phyloP scores from a whole-genome alignment of 2,888 invertebrate genomes.

The Thelaira solivaga region DNA sequence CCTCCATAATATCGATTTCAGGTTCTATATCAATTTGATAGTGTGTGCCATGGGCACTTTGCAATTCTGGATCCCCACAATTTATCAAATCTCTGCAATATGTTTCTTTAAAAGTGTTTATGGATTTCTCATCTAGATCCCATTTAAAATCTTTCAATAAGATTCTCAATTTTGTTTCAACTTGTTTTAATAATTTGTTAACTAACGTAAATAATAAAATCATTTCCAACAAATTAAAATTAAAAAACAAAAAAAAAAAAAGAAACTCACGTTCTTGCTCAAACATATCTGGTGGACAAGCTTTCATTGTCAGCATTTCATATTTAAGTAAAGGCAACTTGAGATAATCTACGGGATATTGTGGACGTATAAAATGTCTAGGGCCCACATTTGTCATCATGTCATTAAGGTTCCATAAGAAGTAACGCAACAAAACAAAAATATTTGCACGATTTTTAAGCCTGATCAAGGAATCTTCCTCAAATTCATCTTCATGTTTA shows the following conservation, averaged over 20 bases:
- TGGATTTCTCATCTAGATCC: not conserved
- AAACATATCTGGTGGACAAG: slow-evolving; percentile 69
- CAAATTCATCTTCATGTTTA: slow-evolving; percentile 54
- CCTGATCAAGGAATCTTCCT: slow-evolving; percentile 59
- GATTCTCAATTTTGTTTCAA: slow-evolving; percentile 66
- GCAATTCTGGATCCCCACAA: slow-evolving; percentile 40
- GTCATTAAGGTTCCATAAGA: slow-evolving; percentile 71
- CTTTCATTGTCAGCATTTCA: slow-evolving; percentile 67
- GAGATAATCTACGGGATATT: slow-evolving; percentile 71
- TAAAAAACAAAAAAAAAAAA: slow-evolving; percentile 64
- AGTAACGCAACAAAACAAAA: slow-evolving; percentile 69
- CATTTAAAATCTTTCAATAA: slow-evolving; percentile 55
- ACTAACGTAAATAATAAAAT: not conserved
- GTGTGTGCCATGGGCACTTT: not conserved
- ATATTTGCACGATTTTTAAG: slow-evolving; percentile 67
- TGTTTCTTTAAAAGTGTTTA: slow-evolving; percentile 60
- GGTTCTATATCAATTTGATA: slow-evolving; percentile 35
- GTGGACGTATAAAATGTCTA: slow-evolving; percentile 58
- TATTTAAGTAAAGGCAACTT: slow-evolving; percentile 72
- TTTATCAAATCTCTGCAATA: slow-evolving; percentile 67
- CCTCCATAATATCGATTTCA: slow-evolving; percentile 45
- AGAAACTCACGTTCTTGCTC: slow-evolving; percentile 69
- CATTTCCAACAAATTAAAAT: not conserved
- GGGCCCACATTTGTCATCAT: slow-evolving; percentile 71
- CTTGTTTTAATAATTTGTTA: slow-evolving; percentile 62